A percentile compares a stretch with the other conserved stretches of the same genome.
These are phyloP conservation scores for Centrocercus urophasianus DNA, from an alignment of 2,113 vertebrate genomes.

Conservation along the genomic window DNA sequence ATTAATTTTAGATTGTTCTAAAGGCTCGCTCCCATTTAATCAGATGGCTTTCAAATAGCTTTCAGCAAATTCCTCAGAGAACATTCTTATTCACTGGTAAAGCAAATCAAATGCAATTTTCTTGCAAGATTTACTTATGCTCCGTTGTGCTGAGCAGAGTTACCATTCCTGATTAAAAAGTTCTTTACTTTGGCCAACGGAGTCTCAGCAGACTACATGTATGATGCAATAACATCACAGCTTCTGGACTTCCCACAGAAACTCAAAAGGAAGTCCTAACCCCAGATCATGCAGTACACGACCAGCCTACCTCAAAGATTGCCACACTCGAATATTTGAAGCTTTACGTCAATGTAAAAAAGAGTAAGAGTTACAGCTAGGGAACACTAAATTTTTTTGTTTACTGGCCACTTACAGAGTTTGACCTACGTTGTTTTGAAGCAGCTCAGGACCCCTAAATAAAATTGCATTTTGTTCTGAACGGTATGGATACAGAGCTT, in stretches of 20 bases:
- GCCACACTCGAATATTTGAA: not conserved
- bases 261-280: not conserved
- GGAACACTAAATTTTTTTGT: not conserved
- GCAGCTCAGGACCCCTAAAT: not conserved
- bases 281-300: not conserved
- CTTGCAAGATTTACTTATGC: slow-evolving; percentile 18
- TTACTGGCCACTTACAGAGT: not conserved
- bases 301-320: not conserved
- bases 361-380: not conserved
- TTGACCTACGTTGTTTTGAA: not conserved
- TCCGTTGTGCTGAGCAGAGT: not conserved
- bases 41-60: not conserved
- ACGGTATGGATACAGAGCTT: not conserved
- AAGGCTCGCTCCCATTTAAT: not conserved
- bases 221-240: not conserved
- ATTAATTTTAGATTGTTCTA: slow-evolving; percentile 4
- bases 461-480: not conserved
- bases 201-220: not conserved
- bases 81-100: not conserved
- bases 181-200: not conserved
- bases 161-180: not conserved
- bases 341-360: not conserved
- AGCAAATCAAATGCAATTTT: slow-evolving; percentile 2
- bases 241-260: not conserved
- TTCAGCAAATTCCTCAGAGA: slow-evolving; percentile 11